phyloP scores from a whole-genome alignment of 2,113 vertebrate genomes.

The Nettapus auritus region DNA sequence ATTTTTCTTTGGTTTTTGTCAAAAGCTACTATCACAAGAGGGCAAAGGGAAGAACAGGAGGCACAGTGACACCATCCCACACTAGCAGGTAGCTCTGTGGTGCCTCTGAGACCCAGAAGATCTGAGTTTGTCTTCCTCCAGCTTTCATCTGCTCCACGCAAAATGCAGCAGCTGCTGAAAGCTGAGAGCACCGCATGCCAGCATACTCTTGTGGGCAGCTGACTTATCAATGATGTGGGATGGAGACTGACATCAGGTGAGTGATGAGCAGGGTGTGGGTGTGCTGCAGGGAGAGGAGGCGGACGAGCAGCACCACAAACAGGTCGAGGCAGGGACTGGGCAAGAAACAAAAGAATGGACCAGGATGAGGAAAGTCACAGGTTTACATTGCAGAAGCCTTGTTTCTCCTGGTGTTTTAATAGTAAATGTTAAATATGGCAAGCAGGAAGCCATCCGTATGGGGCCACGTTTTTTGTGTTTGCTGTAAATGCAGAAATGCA shows the following conservation, averaged over 20 bases:
- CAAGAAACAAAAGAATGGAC: background rate
- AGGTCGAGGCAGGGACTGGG: fast-evolving
- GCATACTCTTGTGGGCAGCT: background rate
- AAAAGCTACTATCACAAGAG: background rate
- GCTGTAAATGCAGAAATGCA: background rate
- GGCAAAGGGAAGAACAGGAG: background rate
- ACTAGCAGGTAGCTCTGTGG: background rate
- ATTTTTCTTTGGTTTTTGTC: background rate
- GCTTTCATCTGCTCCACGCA: background rate
- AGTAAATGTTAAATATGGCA: background rate
- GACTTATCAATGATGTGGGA: background rate
- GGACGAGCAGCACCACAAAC: fast-evolving
- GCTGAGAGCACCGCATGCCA: background rate
- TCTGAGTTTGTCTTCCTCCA: background rate
- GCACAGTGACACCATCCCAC: background rate
- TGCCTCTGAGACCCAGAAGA: background rate
- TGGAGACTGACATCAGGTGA: background rate
- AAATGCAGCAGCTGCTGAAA: background rate
- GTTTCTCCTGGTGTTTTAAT: background rate
- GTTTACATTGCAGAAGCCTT: background rate
- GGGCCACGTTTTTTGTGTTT: background rate
- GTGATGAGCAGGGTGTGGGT: background rate
- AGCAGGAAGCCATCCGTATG: background rate
- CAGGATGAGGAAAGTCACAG: background rate
- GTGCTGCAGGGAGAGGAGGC: background rate